Evolutionary conservation across 1,140 invertebrate species (phyloP), one percentile per base, ranked within the genome.

Genomic region (Drosophila kepulauana): DNA sequence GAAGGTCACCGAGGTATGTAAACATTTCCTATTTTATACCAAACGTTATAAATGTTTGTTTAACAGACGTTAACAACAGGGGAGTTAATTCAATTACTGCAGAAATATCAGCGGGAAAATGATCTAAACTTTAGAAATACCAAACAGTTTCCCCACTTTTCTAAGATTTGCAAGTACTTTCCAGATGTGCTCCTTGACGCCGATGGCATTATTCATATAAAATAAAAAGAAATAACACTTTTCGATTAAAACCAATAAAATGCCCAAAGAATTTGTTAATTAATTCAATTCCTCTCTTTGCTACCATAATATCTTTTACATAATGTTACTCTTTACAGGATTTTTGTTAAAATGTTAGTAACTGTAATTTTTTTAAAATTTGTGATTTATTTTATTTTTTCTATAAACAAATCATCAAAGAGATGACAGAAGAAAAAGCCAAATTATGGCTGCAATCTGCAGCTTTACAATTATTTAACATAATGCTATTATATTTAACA

Each of bases 161-260:
- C 52, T 33, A 81, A 86, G 43, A 81, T 86, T 4, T 54, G 79
- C 0, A 65, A 67, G 10, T 73, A 81, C 13, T 85, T 85, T 4
- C 75, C 64, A 8, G 57, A 33, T n/a, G 15, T 84, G 3, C 71
- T 85, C 1, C 45, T 86, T 0, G 65, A 79, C 51, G 46, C 66
- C 1, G 79, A 78, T 13, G 67, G 77, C 1, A 3, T 71, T n/a
- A 81, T 77, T 28, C 5, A 64, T 41, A 15, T 25, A 64, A 52
- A 46, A 28, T 51, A 25, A 51, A 51, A 3, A 20, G 2, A 8
- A 48, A 48, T 16, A 20, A 16, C 11, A n/a, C 41, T 13, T 3
- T 43, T 8, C 8, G 15, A 46, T 15, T 3, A 15, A 15, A 48
- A 2, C 15, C 7, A 16, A 48, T 48, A 48, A 48, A 20, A 48